Evolutionary conservation across 2,113 vertebrate species (phyloP).

Genomic region (Myiozetetes cayanensis): DNA sequence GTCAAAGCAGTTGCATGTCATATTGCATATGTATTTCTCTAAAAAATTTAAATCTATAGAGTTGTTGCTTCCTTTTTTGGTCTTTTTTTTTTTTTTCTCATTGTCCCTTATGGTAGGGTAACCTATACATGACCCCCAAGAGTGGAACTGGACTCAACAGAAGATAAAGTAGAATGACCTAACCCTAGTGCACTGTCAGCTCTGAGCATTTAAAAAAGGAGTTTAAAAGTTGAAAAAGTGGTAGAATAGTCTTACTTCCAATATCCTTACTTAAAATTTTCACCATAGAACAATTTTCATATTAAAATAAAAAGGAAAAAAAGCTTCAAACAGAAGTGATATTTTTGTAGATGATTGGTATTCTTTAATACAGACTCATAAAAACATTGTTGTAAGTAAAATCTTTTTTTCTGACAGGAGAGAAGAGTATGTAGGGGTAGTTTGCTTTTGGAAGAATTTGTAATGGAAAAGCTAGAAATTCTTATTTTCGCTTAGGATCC

Average conservation of each 20-base stretch:
- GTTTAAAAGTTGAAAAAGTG: fast-evolving
- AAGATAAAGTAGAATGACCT: neutral
- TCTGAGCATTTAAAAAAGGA: neutral
- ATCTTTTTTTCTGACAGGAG: neutral
- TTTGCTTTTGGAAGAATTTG: too few relatives aligned
- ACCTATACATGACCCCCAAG: neutral
- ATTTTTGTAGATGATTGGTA: neutral
- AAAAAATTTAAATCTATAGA: neutral
- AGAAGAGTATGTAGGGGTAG: neutral
- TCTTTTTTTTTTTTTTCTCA: neutral
- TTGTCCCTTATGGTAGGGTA: neutral
- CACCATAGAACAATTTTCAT: neutral
- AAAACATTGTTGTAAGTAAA: neutral
- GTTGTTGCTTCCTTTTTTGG: neutral
- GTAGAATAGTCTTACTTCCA: neutral
- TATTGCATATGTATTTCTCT: neutral
- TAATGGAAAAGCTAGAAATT: too few relatives aligned
- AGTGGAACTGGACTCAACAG: neutral
- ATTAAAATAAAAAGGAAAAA: neutral
- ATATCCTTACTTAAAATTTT: neutral
- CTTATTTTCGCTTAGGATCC: too few relatives aligned
- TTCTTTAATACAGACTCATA: neutral
- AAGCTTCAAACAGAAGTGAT: neutral
- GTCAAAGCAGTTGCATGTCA: neutral
- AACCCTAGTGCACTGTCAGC: neutral